Percentiles rank a stretch among this genome's conserved stretches.
These are phyloP conservation scores for Musca vetustissima DNA, from an alignment of 1,140 invertebrate species.

Conservation along the genomic window DNA sequence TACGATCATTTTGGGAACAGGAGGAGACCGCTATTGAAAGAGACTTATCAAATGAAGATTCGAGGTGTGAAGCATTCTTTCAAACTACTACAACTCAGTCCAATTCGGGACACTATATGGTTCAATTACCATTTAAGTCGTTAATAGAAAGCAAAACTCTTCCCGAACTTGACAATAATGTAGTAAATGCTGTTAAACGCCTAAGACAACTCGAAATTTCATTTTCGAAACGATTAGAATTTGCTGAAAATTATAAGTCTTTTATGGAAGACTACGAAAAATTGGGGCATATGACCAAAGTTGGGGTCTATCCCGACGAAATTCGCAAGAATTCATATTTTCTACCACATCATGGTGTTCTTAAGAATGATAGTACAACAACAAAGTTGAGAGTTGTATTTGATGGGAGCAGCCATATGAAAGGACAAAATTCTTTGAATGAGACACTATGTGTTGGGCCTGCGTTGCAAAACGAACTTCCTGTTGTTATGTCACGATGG, in stretches of 20 bases:
- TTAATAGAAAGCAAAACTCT: not conserved
- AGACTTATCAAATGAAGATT: not conserved
- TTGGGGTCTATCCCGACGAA: conserved; percentile 17
- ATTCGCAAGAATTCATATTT: conserved; percentile 21
- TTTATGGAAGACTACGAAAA: no score
- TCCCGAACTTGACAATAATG: not conserved
- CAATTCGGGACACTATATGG: not conserved
- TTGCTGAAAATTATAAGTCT: no score
- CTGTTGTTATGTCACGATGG: conserved; percentile 25
- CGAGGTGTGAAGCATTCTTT: no score
- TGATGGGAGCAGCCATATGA: conserved; percentile 34
- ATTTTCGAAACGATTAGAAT: no score
- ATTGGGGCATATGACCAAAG: no score
- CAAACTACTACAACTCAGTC: not conserved
- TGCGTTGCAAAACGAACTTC: conserved; percentile 38
- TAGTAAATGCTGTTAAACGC: not conserved
- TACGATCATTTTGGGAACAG: not conserved
- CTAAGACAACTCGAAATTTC: no score
- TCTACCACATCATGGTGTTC: conserved; percentile 46
- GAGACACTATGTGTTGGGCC: conserved; percentile 44
- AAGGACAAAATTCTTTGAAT: conserved; percentile 38
- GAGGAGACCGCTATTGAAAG: not conserved
- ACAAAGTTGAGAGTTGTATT: conserved; percentile 43
- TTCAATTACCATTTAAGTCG: not conserved
- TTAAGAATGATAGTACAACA: conserved; percentile 38